Evolutionary conservation across 2,113 vertebrate genomes (phyloP), one percentile per base, ranked within the genome.

Genomic region (Actenoides hombroni): DNA sequence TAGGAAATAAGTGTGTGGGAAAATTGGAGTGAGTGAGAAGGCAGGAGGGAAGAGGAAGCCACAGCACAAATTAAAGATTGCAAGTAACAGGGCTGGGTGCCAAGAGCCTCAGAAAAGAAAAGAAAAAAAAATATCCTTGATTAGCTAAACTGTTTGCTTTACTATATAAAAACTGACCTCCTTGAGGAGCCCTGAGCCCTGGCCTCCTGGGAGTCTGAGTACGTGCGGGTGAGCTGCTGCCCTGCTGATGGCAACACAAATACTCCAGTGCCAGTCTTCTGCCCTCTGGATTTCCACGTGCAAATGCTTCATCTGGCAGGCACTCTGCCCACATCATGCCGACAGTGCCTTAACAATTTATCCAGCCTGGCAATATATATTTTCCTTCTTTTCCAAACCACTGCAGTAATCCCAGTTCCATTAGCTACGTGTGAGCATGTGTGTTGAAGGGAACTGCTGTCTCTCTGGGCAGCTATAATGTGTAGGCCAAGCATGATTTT

Each of bases 131-230:
- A 91, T 79, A 12, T 13, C 48, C 89, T 76, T 92, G 92, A 97
- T 97, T 97, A 97, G 91, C 83, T 94, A 95, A 95, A 94, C 91
- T 97, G 92, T 97, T 97, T 97, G 95, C 86, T 97, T 97, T 97
- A 57, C 96, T 97, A 95, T 97, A 97, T 97, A 96, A 97, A 97
- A 96, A 26, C 90, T 96, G 97, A 95, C 92, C 91, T 95, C 76
- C 82, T 91, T 44, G 71, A 93, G 92, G 83, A 95, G 77, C 74
- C 54, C 69, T 70, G 74, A 70, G 76, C 74, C 40, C 70, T 6
- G 12, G 94, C 90, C 95, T 95, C 94, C 37, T 88, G 94, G 83
- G 94, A 93, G 85, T 95, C 89, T 93, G 95, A 91, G 91, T 96
- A 97, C 74, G 86, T 97, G 95, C 94, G 2, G 71, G 53, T 19